Evolutionary conservation across 2,113 vertebrate genomes (phyloP).

Genomic region (Pollachius pollachius): DNA sequence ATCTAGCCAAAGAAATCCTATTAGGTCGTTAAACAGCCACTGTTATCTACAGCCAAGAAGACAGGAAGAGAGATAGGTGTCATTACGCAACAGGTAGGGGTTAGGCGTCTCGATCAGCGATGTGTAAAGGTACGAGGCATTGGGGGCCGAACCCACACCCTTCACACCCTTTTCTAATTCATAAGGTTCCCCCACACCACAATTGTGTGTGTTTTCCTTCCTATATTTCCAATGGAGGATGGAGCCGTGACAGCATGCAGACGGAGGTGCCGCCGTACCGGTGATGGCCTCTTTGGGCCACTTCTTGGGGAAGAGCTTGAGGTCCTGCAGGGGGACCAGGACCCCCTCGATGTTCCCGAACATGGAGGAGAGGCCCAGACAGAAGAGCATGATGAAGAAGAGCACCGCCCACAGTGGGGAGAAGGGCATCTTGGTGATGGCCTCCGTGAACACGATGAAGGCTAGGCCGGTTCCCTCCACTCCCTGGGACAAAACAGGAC

Average conservation of each 20-base stretch:
- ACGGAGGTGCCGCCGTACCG: slow-evolving; percentile 62
- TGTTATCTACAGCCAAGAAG: too few species aligned
- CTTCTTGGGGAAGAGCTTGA: slow-evolving; percentile 72
- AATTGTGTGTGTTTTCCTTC: too few species aligned
- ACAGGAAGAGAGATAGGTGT: too few species aligned
- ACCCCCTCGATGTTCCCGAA: slow-evolving; percentile 91
- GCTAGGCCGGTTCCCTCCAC: slow-evolving; percentile 91
- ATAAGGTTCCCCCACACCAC: too few species aligned
- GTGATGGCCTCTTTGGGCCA: slow-evolving; percentile 84
- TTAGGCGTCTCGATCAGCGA: too few species aligned
- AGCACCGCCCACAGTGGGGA: slow-evolving; percentile 87
- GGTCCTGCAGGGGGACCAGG: slow-evolving; percentile 82
- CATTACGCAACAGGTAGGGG: too few species aligned
- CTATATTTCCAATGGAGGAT: not conserved
- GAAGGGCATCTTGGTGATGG: slow-evolving; percentile 89
- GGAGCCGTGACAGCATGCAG: not conserved
- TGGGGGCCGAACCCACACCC: too few species aligned
- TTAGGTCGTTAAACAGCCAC: too few species aligned
- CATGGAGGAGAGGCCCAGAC: slow-evolving; percentile 89
- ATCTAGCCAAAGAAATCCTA: too few species aligned
- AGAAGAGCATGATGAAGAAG: slow-evolving; percentile 94
- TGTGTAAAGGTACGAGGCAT: too few species aligned
- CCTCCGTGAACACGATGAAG: slow-evolving; percentile 93
- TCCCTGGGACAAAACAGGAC: slow-evolving; percentile 69
- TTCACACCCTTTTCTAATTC: too few species aligned